Evolutionary conservation across 2,797 vertebrate genomes (phyloP), one percentile per base, ranked within the genome.

Genomic region (Toxotes lorentzi): DNA sequence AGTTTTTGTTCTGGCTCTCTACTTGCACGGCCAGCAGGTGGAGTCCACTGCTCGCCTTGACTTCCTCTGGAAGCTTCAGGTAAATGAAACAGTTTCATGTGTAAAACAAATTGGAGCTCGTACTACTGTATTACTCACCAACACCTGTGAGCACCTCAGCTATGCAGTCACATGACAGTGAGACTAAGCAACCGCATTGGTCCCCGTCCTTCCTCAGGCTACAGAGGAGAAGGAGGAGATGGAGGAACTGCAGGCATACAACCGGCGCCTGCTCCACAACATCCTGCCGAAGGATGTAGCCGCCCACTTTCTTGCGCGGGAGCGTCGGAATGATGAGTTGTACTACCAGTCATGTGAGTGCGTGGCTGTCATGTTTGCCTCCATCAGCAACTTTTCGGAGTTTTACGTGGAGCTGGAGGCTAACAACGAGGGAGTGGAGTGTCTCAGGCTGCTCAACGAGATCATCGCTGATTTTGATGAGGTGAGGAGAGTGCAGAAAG

Each of bases 31-130:
- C 51, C 98, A 98, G 94, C 97, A 99, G 95, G 97, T 99, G 72
- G 98, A 99, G 91, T 99, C 98, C 27, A 99, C 98, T 0, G 97
- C 98, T n/a, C 97, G 98, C 43, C 96, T 99, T 0, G 98, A 99
- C 93, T 99, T 99, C 92, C 97, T 99, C 86, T 99, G 98, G 98
- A 99, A 99, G 90, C 95, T 99, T 73, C 98, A 99, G 97, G 98
- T 99, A 79, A 74, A 59, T 47, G 0, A 76, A 56, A 27, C 4
- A 4, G 4, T 24, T 67, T 14, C 5, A 30, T 38, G 23, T 34
- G 2, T 40, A 5, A 60, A 34, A 9, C 41, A 64, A 76, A 61
- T 17, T 23, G 2, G 64, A 56, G 41, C 4, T 38, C n/a, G 16
- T 11, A 12, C 7, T 7, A 38, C 51, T 58, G 14, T 7, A 27